Conservation (phyloP, 2,113 vertebrate genomes). For the Carassius carassius region DNA sequence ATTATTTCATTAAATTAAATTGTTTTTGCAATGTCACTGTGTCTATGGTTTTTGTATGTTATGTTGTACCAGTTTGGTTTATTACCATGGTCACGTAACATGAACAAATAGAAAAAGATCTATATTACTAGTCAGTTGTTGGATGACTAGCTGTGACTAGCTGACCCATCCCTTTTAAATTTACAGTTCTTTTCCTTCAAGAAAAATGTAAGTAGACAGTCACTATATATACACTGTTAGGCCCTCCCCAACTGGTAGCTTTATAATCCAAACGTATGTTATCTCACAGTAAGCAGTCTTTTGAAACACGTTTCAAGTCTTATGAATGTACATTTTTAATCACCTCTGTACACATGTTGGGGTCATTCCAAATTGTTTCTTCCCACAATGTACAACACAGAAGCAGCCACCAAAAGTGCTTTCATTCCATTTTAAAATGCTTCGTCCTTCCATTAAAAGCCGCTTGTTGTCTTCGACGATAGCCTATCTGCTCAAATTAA, state of each 20-base stretch:
- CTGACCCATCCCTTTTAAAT: neutral
- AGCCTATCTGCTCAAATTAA: constrained; percentile 34
- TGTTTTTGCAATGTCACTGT: no score
- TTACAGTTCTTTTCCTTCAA: neutral
- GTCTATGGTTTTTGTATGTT: no score
- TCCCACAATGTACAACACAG: constrained; percentile 80
- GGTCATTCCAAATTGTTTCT: constrained; percentile 87
- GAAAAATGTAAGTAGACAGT: neutral
- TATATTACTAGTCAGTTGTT: neutral
- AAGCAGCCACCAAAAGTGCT: constrained; percentile 80
- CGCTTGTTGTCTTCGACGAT: constrained; percentile 12
- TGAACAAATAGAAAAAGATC: neutral
- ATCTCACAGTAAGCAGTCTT: constrained; percentile 69
- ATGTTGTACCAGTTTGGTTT: no score
- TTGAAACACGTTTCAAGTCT: constrained; percentile 78
- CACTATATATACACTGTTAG: no score
- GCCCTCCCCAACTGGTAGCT: constrained; percentile 35
- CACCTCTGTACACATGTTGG: constrained; percentile 84
- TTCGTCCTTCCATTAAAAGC: constrained; percentile 4
- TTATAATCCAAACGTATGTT: constrained; percentile 52
- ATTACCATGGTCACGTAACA: no score
- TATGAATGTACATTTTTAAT: constrained; percentile 91
- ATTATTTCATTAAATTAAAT: no score
- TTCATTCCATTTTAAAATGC: constrained; percentile 81
- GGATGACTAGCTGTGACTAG: neutral